Evolutionary conservation across 2,797 vertebrate genomes (phyloP), one percentile per base, ranked within the genome.

Genomic region (Pempheris klunzingeri): DNA sequence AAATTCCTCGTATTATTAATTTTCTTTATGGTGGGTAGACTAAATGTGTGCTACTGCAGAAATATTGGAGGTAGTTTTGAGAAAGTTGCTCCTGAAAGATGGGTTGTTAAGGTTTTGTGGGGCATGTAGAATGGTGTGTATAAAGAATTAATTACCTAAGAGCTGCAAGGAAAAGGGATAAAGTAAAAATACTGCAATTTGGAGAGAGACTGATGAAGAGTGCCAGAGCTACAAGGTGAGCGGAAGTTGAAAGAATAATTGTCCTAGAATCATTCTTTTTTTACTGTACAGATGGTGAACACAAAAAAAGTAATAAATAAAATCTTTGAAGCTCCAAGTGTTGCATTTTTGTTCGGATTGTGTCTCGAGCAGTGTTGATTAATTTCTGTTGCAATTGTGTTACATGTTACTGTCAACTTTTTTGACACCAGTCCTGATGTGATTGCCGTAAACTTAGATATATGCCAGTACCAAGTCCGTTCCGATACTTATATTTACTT

Each of bases 121-220:
- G 61, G 81, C 84, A 73, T 71, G 74, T 88, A 41, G 74, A 82
- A 49, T 55, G 47, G 67, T 43, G 20, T 64, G 57, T 55, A 78
- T 80, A 70, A 84, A 82, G 81, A 88, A 84, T 89, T 76, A 80
- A 84, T 81, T 67, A 79, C 66, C 69, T 60, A 41, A 49, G 67
- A 77, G 69, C 67, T 74, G 70, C 58, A 55, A 78, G 71, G 52
- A 72, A 46, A 81, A 57, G 15, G 69, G 55, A 76, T 71, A 14
- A 70, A 75, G 22, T 76, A 41, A 70, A 79, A 83, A 78, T 15
- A 41, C 36, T 71, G 64, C 63, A 80, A 60, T 57, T 53, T 62
- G 54, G 44, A 75, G 55, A 67, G 60, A 75, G 72, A 26, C 12
- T 65, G 38, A 75, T 46, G 59, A 54, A 64, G 67, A 49, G 38